Conservation (phyloP, 2,888 invertebrate species). For the Archips crataeganus region DNA sequence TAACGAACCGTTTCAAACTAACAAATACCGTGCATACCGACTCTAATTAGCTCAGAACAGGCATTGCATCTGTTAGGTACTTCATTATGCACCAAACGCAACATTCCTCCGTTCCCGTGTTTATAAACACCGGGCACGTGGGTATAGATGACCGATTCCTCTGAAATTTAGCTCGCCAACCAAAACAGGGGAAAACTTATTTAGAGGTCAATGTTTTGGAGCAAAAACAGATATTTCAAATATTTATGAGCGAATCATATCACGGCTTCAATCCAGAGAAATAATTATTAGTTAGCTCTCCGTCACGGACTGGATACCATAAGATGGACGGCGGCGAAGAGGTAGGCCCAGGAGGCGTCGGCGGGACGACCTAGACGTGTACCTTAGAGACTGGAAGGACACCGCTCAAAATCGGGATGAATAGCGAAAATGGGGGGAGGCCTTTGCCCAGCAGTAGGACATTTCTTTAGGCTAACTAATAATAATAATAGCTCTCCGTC, state of each 20-base stretch:
- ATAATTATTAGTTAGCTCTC: no score
- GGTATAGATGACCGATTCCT: slow-evolving; percentile 2
- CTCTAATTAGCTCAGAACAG: background rate
- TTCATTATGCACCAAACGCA: background rate
- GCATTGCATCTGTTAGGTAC: slow-evolving; percentile 3
- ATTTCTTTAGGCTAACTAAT: no score
- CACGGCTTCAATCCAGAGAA: no score
- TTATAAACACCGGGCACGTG: slow-evolving; percentile 14
- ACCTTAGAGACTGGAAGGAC: no score
- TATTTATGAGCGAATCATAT: background rate
- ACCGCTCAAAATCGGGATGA: no score
- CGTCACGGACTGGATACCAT: no score
- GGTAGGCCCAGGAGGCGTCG: no score
- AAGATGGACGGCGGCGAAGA: no score
- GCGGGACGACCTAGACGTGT: no score
- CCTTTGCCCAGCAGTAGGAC: no score
- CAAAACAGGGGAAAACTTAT: background rate
- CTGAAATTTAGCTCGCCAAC: slow-evolving; percentile 9
- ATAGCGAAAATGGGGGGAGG: no score
- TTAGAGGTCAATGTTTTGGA: slow-evolving; percentile 3
- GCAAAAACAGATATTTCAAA: background rate
- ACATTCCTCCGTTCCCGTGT: background rate
- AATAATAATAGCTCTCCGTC: no score
- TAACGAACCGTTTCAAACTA: background rate
- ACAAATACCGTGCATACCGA: slow-evolving; percentile 1